Conservation (phyloP, 1,140 invertebrate species). For the Coelopa frigida region DNA sequence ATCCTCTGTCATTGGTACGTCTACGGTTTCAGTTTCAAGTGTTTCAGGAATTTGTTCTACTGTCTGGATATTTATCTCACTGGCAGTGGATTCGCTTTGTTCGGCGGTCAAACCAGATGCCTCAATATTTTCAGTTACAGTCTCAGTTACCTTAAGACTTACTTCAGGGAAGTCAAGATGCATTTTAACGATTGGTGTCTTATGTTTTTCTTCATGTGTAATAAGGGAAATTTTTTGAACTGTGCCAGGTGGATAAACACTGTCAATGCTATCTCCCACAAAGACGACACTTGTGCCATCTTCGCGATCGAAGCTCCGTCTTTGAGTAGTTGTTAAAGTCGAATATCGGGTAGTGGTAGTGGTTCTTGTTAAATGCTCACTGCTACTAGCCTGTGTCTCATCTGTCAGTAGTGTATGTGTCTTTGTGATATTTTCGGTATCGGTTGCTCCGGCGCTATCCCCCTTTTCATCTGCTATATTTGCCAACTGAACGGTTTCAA, state of each 20-base stretch:
- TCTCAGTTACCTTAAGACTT: constrained; percentile 39
- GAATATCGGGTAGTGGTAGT: constrained; percentile 31
- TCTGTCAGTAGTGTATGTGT: neutral
- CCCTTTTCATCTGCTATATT: constrained; percentile 3
- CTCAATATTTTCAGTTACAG: constrained; percentile 37
- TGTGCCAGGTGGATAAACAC: constrained; percentile 42
- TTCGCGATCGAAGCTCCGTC: constrained; percentile 39
- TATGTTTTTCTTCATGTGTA: constrained; percentile 59
- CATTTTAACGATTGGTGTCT: constrained; percentile 55
- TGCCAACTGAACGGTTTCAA: constrained; percentile 29
- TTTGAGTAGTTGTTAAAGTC: constrained; percentile 31
- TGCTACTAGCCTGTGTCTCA: neutral
- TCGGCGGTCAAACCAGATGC: constrained; percentile 22
- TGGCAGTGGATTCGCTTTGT: constrained; percentile 11
- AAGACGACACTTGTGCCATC: constrained; percentile 41
- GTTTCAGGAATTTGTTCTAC: too few species aligned
- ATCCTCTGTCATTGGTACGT: too few species aligned
- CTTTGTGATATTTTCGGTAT: neutral
- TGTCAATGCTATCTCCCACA: constrained; percentile 39
- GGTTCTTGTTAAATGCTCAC: constrained; percentile 21
- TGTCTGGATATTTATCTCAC: too few species aligned
- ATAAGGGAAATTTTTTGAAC: constrained; percentile 58
- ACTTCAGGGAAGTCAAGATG: constrained; percentile 50
- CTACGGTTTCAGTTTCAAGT: too few species aligned
- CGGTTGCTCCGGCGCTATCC: too few species aligned